phyloP scores from a whole-genome alignment of 1,140 invertebrate genomes.

The Tyrophagus putrescentiae region DNA sequence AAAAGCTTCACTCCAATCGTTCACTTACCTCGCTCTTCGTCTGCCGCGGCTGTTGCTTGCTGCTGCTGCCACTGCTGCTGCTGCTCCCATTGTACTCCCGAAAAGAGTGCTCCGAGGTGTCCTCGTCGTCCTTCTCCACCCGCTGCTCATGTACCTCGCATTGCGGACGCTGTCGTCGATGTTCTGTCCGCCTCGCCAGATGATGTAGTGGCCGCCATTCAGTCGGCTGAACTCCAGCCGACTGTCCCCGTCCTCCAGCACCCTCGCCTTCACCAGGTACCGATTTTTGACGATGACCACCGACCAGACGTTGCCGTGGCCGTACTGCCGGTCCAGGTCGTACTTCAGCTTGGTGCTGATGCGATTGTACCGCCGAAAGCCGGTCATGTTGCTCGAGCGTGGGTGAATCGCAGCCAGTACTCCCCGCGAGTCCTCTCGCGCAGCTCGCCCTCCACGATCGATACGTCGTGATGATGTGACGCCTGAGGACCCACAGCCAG shows the following conservation, averaged over 20 bases:
- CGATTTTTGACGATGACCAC: slow-evolving; percentile 11
- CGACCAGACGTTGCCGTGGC: slow-evolving; percentile 7
- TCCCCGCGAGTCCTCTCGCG: slow-evolving; percentile 9
- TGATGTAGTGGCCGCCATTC: slow-evolving; percentile 5
- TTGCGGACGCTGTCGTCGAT: neutral
- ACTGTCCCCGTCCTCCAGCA: slow-evolving; percentile 5
- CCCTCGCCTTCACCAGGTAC: slow-evolving; percentile 7
- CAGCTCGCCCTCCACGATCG: neutral
- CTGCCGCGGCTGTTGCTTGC: no score
- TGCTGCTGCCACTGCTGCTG: no score
- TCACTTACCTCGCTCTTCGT: no score
- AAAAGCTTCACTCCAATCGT: no score
- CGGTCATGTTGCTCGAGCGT: slow-evolving; percentile 14
- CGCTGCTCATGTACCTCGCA: neutral
- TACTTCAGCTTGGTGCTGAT: neutral
- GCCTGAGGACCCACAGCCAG: neutral
- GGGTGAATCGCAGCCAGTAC: neutral
- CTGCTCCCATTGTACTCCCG: neutral
- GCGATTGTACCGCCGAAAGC: slow-evolving; percentile 6
- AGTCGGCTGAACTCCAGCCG: slow-evolving; percentile 4
- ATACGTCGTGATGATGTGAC: slow-evolving; percentile 9
- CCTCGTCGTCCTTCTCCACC: neutral
- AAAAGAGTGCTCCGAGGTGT: slow-evolving; percentile 8
- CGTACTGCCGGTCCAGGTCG: neutral
- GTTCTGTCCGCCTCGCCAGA: slow-evolving; percentile 5